Base-by-base conservation (phyloP, 2,888 invertebrate species). In the Lasioglossum figueresi region DNA sequence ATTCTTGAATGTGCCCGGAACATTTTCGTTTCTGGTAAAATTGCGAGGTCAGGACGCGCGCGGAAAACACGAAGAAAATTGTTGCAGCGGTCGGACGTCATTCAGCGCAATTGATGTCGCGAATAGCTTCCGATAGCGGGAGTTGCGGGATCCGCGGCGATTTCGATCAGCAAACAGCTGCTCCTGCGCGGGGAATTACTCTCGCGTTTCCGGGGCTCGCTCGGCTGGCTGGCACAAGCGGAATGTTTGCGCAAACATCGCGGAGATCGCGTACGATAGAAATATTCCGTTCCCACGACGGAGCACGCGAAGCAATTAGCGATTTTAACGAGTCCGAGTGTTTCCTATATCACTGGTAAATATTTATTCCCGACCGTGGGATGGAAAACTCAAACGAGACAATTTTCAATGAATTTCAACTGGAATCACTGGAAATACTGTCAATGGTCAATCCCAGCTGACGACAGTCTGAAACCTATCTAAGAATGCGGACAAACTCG, bases 241-340 rank as follows among this genome's bases (percentile, higher is more conserved):
- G 71, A 80, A 68, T 80, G 66, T 82, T 84, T 85, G 78, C 82
- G 76, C 76, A 37, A 83, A 75, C 76, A 43, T 31, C 34, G 48
- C 10, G 16, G 66, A 68, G 76, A 76, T 80, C 63, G 34, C 16
- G 19, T 14, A 34, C 31, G 74, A 56, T 82, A 71, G 59, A 82
- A 70, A 71, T 78, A 63, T 75, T 75, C 70, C n/a, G 27, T 75
- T 66, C 45, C 43, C 75, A 71, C 52, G 77, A 19, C 31, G 34
- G 8, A 40, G 45, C 43, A 76, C 31, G 48, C 72, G 72, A 76
- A 73, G 80, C 76, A 48, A 85, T 73, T 73, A 73, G 72, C 10
- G 68, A 68, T 40, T 37, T 37, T 37, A 68, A 37, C 34, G 68
- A 84, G 68, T 40, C 37, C 68, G 12, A n/a, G 37, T 37, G 68